Evolutionary conservation across 1,140 invertebrate genomes (phyloP), one percentile per base, ranked within the genome.

Genomic region (Arctopsyche grandis): DNA sequence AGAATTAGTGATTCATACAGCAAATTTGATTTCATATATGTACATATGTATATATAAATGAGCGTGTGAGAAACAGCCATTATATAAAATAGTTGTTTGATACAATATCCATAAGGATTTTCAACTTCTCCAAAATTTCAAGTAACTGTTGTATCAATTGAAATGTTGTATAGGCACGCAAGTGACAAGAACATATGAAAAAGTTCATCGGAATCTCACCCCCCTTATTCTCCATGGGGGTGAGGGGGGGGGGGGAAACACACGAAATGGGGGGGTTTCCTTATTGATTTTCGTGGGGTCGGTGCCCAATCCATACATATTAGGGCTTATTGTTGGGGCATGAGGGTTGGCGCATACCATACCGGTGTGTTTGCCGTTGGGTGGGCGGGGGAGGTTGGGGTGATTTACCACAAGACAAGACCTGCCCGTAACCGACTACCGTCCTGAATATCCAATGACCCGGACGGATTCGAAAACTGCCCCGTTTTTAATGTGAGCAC

Each of bases 231-330:
- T 1, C 48, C 48, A 10, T 1, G 21, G 21, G 63, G 63, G 63
- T 66, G 29, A 7, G 7, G 7, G 29, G 7, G 7, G 29, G 29
- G 29, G 29, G 29, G 29, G n/a, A n/a, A n/a, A n/a, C n/a, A n/a
- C n/a, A n/a, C n/a, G n/a, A n/a, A n/a, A n/a, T n/a, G 7, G 7
- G 29, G 29, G 29, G 29, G 29, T 1, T 22, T 66, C 63, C 24
- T 66, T 66, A 66, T 66, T 66, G 63, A 66, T 66, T 66, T 66
- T 66, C 21, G 16, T 16, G 9, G 58, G 48, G 58, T 60, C 21
- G 58, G n/a, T 19, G 24, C 12, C 63, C 63, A 14, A 66, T 66
- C 63, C 63, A 26, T 66, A 66, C 58, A 24, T 60, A 19, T 66
- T 66, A 66, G 63, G 22, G 63, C 24, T 66, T 66, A 66, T 12